Conservation (phyloP, 2,797 vertebrate genomes). For the Tinamus major region DNA sequence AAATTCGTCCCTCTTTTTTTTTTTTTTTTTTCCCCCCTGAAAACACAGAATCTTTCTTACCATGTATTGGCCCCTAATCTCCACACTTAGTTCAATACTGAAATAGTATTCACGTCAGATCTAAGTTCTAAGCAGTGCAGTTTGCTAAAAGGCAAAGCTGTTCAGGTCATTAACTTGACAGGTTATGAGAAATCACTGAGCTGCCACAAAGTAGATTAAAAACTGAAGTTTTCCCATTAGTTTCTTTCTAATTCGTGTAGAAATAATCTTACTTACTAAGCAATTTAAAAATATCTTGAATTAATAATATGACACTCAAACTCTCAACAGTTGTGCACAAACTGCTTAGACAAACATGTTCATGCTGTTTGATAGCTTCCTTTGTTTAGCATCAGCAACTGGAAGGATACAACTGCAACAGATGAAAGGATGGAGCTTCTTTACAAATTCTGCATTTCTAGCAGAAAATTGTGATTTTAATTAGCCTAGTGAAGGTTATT, state of each 20-base stretch:
- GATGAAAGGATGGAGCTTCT: background rate
- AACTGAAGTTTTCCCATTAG: background rate
- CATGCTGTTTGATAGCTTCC: background rate
- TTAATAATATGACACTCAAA: background rate
- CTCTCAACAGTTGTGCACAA: background rate
- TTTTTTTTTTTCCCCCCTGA: background rate
- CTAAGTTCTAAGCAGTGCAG: background rate
- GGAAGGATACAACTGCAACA: background rate
- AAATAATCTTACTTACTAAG: slow-evolving; percentile 28
- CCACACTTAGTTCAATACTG: background rate
- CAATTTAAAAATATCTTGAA: background rate
- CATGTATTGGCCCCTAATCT: background rate
- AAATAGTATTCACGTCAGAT: background rate
- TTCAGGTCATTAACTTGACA: background rate
- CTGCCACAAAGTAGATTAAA: background rate
- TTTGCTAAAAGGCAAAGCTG: background rate
- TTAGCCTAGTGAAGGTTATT: background rate
- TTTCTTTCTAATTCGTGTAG: background rate
- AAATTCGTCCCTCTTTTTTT: background rate
- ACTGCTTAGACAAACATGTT: background rate
- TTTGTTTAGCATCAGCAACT: background rate
- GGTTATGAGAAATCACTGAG: background rate
- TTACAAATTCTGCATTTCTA: background rate
- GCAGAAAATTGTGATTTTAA: background rate
- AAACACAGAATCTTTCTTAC: background rate